phyloP scores from a whole-genome alignment of 2,888 invertebrate species.

The Ectemnius continuus region DNA sequence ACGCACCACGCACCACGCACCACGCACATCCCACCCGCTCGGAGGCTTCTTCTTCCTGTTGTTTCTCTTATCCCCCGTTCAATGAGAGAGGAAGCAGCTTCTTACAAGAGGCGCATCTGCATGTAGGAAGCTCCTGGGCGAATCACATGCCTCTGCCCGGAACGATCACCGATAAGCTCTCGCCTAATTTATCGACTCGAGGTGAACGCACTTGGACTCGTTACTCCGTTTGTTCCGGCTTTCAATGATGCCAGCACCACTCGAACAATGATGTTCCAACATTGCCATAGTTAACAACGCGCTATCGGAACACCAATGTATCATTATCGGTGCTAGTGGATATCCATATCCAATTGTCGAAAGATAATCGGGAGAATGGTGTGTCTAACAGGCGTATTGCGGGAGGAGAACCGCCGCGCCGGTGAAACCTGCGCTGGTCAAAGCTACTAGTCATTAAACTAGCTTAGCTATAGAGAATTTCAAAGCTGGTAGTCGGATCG shows the following conservation, averaged over 20 bases:
- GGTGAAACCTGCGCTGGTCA: not conserved
- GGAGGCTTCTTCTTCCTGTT: slow-evolving; percentile 9
- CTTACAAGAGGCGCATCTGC: slow-evolving; percentile 55
- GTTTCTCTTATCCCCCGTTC: slow-evolving; percentile 15
- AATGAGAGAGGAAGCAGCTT: slow-evolving; percentile 27
- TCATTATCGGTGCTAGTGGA: not conserved
- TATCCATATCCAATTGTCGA: not conserved
- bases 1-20: no score
- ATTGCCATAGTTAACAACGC: no score
- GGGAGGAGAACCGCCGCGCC: not conserved
- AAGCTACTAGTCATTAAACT: slow-evolving; percentile 7
- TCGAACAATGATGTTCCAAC: not conserved
- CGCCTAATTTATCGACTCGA: slow-evolving; percentile 70
- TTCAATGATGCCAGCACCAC: not conserved
- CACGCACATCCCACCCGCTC: slow-evolving; percentile 18
- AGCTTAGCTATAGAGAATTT: slow-evolving; percentile 7
- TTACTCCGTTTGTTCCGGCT: slow-evolving; percentile 17
- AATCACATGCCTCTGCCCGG: slow-evolving; percentile 52
- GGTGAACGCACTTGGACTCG: slow-evolving; percentile 50
- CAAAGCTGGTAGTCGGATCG: slow-evolving; percentile 6
- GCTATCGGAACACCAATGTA: not conserved
- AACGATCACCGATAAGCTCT: slow-evolving; percentile 73
- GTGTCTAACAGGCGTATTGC: not conserved
- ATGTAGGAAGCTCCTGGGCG: slow-evolving; percentile 62
- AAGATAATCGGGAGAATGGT: not conserved